Conservation (phyloP, 2,113 vertebrate species). For the Bambusicola thoracicus region DNA sequence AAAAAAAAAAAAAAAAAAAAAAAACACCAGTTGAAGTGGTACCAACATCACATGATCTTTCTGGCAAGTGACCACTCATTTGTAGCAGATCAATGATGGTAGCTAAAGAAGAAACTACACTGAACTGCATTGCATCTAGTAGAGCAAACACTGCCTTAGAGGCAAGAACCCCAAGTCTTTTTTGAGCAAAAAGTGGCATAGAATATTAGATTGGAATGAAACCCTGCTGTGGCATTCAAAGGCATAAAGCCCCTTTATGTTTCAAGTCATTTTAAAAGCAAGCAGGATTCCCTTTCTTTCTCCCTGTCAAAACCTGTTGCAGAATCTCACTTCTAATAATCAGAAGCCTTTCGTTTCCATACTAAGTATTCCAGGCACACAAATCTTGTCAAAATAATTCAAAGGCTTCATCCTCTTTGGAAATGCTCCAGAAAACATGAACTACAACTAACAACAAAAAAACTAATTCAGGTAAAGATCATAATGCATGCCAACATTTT, state of each 20-base stretch:
- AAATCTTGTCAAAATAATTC: background rate
- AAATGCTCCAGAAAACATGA: background rate
- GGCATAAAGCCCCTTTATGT: background rate
- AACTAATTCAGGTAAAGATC: background rate
- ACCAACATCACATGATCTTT: background rate
- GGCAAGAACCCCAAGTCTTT: background rate
- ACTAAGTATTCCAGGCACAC: background rate
- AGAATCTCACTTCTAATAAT: background rate
- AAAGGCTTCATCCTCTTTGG: background rate
- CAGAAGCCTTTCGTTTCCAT: background rate
- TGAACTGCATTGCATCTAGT: background rate
- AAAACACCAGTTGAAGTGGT: background rate
- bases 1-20: background rate
- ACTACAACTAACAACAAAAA: background rate
- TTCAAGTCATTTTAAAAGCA: background rate
- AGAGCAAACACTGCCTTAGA: background rate
- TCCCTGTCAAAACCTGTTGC: background rate
- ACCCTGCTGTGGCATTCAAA: background rate
- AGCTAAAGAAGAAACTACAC: conserved; percentile 4
- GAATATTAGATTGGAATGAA: background rate
- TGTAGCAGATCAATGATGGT: background rate
- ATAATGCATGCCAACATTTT: background rate
- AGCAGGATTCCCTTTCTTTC: background rate
- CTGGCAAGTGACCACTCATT: background rate
- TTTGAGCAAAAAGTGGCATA: background rate